Evolutionary conservation across 2,888 invertebrate genomes (phyloP).

Genomic region (Phorcus lineatus): DNA sequence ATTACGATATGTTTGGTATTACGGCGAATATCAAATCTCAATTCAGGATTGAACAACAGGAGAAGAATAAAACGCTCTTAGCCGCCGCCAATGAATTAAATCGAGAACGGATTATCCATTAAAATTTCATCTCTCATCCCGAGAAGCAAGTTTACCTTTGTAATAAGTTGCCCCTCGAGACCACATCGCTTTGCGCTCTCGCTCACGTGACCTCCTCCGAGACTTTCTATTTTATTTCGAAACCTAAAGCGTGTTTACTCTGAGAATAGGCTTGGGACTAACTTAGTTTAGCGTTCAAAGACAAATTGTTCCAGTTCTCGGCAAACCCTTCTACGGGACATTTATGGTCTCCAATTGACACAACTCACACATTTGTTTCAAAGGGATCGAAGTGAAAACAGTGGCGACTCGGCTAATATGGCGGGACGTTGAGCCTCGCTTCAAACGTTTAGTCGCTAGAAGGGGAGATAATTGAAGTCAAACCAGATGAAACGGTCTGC

Average conservation of each 20-base stretch:
- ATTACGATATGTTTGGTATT: slow-evolving; percentile 22
- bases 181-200: neutral
- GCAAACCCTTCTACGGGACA: neutral
- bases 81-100: slow-evolving; percentile 1
- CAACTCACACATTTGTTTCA: slow-evolving; percentile 12
- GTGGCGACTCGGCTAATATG: neutral
- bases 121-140: slow-evolving; percentile 18
- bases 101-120: slow-evolving; percentile 19
- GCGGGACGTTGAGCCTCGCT: neutral
- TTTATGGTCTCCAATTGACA: slow-evolving; percentile 11
- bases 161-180: slow-evolving; percentile 17
- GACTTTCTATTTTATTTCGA: slow-evolving; percentile 21
- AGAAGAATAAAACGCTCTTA: slow-evolving; percentile 11
- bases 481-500: slow-evolving; percentile 14
- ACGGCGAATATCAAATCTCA: slow-evolving; percentile 17
- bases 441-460: slow-evolving; percentile 17
- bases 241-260: slow-evolving; percentile 22
- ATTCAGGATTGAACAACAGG: neutral
- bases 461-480: slow-evolving; percentile 22
- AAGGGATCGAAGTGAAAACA: neutral
- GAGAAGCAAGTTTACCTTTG: slow-evolving; percentile 24
- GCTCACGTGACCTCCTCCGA: slow-evolving; percentile 15
- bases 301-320: slow-evolving; percentile 11
- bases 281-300: slow-evolving; percentile 16
- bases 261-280: slow-evolving; percentile 6